phyloP scores from a whole-genome alignment of 2,888 invertebrate genomes.

The Tipula unca region DNA sequence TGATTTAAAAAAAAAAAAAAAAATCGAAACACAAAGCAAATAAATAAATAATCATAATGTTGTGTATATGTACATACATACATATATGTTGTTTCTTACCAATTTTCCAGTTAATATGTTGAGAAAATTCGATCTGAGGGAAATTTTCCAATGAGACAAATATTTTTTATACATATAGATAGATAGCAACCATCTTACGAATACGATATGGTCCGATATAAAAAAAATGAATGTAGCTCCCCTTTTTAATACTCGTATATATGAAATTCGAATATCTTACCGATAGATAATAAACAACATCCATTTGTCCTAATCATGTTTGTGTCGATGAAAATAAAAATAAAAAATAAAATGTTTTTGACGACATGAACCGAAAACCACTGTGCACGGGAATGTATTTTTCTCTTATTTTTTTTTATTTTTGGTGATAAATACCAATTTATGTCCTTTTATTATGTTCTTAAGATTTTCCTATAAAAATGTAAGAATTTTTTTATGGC shows the following conservation, averaged over 20 bases:
- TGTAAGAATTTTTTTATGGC: neutral
- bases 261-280: neutral
- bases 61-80: too few species aligned
- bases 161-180: neutral
- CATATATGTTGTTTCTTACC: neutral
- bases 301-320: conserved; percentile 14
- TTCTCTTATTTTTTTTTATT: neutral
- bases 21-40: neutral
- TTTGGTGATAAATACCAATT: neutral
- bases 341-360: neutral
- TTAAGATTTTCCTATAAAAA: neutral
- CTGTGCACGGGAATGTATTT: neutral
- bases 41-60: neutral
- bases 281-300: conserved; percentile 8
- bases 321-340: neutral
- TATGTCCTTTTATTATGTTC: neutral
- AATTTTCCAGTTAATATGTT: neutral
- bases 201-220: neutral
- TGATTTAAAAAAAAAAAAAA: conserved; percentile 8
- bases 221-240: neutral
- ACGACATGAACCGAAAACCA: neutral
- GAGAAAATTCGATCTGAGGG: neutral
- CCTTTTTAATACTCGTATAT: neutral
- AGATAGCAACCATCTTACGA: neutral
- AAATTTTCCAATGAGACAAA: neutral